Base-by-base conservation (phyloP, 2,797 vertebrate genomes). In the Stomatorhinus walkeri region DNA sequence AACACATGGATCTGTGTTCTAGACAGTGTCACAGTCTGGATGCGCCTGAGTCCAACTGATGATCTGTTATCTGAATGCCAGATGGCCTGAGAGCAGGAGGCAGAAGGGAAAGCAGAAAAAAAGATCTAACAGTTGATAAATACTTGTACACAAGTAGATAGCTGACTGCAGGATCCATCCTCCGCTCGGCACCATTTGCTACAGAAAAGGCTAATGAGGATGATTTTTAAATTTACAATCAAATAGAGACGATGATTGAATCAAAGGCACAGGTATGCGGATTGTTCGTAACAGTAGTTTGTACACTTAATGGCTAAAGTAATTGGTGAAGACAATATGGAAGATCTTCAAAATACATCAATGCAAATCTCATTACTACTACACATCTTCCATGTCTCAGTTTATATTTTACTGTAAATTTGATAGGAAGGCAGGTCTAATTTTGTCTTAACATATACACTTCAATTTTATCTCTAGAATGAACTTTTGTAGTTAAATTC, bases 1-100 rank as follows among this genome's bases (percentile, higher is more conserved):
- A 81, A 81, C 76, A 81, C 76, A 81, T 81, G 76, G 76, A 46
- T 46, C 40, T 81, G 76, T 81, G 76, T 81, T 81, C 76, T 81
- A 81, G 76, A 81, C 76, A 81, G 76, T 81, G 76, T 81, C 76
- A 81, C 76, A 81, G 76, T 43, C 76, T 81, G 40, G 40, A 81
- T 81, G 40, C 8, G 76, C 46, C 16, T 81, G 76, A 40, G 76
- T 81, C 40, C 76, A 81, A 81, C 76, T 46, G 76, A 81, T 81
- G 76, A 81, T 81, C 76, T 22, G 76, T 22, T 81, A 43, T 81
- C 76, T 81, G 76, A 81, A 46, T 46, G 40, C 76, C 76, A 81
- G 76, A 81, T 81, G 76, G 76, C 76, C 40, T 81, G 28, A 43
- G 76, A 81, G 76, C 76, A 81, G 40, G 40, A 81, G 76, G 76